Evolutionary conservation across 2,113 vertebrate species (phyloP), one percentile per base, ranked within the genome.

Genomic region (Taxidea taxus): DNA sequence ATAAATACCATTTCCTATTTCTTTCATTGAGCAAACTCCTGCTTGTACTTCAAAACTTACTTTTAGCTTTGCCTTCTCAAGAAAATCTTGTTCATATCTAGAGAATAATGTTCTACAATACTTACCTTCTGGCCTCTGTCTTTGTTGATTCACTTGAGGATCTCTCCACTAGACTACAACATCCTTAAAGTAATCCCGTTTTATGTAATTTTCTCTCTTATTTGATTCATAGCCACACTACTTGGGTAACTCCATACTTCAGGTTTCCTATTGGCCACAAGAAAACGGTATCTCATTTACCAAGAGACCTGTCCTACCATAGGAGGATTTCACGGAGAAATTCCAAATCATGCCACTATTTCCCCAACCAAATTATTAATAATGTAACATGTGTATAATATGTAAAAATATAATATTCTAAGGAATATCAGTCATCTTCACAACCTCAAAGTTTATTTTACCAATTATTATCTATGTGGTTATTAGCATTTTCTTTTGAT

Each of bases 361-460:
- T 90, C 87, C 42, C 82, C 82, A 82, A 86, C n/a, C 8, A 90
- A 91, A 75, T 92, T 70, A 89, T n/a, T 72, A 83, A 84, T 31
- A 84, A 77, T 27, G 16, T 37, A 84, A 72, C 34, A 27, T 27
- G 15, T 54, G 54, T 66, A 11, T n/a, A 84, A 58, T 39, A 90
- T 54, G 31, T 94, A 92, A 72, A 37, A 85, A 34, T 85, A 68
- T 92, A 78, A 89, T 84, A 70, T n/a, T 78, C 6, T 42, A 44
- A 39, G 37, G 27, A 58, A 42, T 66, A 47, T 42, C 25, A n/a
- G 34, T 87, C 34, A 92, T 68, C 15, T 39, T 84, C 12, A 34
- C 27, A 90, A 27, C 39, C 81, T 86, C 47, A 80, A 85, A 81
- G 56, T 29, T 62, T 90, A 23, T 29, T 82, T 47, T 49, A 58